Base-by-base conservation (phyloP, 2,888 invertebrate genomes). In the Cryptosula pallasiana region DNA sequence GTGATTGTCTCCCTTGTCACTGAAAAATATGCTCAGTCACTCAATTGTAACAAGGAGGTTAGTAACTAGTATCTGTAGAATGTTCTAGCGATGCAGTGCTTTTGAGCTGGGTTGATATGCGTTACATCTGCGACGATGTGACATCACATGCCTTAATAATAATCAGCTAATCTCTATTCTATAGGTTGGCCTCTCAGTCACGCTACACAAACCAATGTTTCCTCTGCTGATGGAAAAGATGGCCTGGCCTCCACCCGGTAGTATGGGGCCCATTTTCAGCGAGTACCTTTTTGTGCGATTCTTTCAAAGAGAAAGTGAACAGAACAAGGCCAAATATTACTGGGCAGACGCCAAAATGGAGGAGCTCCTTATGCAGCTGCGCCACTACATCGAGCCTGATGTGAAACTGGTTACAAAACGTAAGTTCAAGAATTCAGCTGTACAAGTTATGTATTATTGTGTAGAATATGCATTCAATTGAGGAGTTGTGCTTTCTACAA, bases 11-110 rank as follows among this genome's bases (percentile, higher is more conserved):
- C 79, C 69, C 80, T 79, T 75, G 78, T 81, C 20, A 78, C 81
- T 13, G 78, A 78, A 58, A 81, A 81, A 74, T 83, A 82, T 75
- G 79, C 82, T 25, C 76, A 80, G 75, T 83, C 83, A 23, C 80
- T 81, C 1, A 83, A 82, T 76, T 83, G 83, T 73, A 82, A 81
- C 74, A 78, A 82, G 76, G 83, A 83, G 79, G 83, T 81, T 69
- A 71, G 23, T 34, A 9, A 34, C 27, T n/a, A n/a, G n/a, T n/a
- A n/a, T n/a, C n/a, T n/a, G n/a, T n/a, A n/a, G n/a, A n/a, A n/a
- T n/a, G n/a, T n/a, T n/a, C n/a, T n/a, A n/a, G n/a, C n/a, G n/a
- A n/a, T n/a, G n/a, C n/a, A n/a, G n/a, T n/a, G n/a, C n/a, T n/a
- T n/a, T n/a, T n/a, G n/a, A n/a, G n/a, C n/a, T n/a, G n/a, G n/a